Base-by-base conservation (phyloP, 1,140 invertebrate genomes). In the Lepeophtheirus salmonis region DNA sequence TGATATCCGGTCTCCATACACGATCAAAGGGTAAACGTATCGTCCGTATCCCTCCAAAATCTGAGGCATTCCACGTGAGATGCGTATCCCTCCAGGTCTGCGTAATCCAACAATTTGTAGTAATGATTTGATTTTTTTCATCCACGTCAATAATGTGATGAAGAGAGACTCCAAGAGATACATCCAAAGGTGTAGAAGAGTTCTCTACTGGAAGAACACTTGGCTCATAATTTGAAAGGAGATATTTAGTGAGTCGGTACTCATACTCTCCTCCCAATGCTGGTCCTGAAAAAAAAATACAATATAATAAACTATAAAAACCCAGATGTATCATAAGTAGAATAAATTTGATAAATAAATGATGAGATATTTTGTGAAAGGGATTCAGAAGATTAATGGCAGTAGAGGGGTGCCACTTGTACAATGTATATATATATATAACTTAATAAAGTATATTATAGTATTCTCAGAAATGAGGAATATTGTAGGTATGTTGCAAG, bases 91-190 rank as follows among this genome's bases (percentile, higher is more conserved):
- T 86, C 88, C 88, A 91, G 62, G 81, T 79, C 71, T 89, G 83
- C 0, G 82, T 88, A 56, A 89, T 78, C 86, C 87, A 90, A 68
- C 87, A 88, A 69, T 89, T 89, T n/a, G 86, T 88, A 13, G 86
- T 89, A 52, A 90, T 71, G 64, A 81, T 77, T 68, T 82, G 74
- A 69, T 82, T 76, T 70, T 82, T 75, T 72, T 80, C 79, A 54
- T 80, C 79, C 65, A 86, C 83, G 61, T 71, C 70, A 12, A 66
- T 64, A 41, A 66, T 66, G 67, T 86, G 83, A 71, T 86, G 83
- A 60, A 88, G 74, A 0, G 83, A 84, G 1, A 86, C 76, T 23
- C 83, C 83, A 66, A 86, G 86, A 51, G 79, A 78, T 62, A 87
- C 83, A 20, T 79, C 76, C 4, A 86, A 72, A 0, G 83, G 79